Conservation (phyloP, 2,113 vertebrate species). For the Saguinus imperator region DNA sequence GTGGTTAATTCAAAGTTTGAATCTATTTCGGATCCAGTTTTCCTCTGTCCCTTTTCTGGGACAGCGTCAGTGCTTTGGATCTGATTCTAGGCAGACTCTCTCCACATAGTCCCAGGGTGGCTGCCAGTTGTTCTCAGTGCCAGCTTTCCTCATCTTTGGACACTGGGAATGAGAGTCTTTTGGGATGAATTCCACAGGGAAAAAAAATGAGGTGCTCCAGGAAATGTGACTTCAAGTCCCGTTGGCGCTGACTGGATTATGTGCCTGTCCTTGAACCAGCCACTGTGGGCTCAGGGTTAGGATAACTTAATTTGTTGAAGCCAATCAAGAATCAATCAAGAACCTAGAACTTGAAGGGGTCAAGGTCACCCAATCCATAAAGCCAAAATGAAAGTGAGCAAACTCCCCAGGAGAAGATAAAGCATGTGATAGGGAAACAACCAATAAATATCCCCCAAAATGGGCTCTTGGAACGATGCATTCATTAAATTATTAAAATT, state of each 20-base stretch:
- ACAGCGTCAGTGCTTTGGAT: neutral
- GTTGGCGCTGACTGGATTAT: neutral
- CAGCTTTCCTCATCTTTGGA: neutral
- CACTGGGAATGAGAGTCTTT: neutral
- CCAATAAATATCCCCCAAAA: neutral
- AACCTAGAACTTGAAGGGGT: neutral
- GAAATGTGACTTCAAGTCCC: neutral
- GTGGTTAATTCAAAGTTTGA: neutral
- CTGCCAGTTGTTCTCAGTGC: neutral
- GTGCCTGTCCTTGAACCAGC: neutral
- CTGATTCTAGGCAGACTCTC: neutral
- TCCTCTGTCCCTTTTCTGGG: neutral
- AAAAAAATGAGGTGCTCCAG: neutral
- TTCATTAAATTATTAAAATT: neutral
- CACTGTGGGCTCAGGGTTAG: accelerated
- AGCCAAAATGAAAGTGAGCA: neutral
- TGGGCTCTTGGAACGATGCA: neutral
- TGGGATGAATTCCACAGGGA: neutral
- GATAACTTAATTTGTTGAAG: neutral
- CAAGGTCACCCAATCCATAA: neutral
- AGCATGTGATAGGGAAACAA: neutral
- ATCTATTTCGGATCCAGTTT: neutral
- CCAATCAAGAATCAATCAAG: neutral
- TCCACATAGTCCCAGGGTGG: neutral
- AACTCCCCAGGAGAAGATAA: neutral